These are phyloP conservation scores for Dromaius novaehollandiae DNA, from an alignment of 2,113 vertebrate species.

Conservation along the genomic window DNA sequence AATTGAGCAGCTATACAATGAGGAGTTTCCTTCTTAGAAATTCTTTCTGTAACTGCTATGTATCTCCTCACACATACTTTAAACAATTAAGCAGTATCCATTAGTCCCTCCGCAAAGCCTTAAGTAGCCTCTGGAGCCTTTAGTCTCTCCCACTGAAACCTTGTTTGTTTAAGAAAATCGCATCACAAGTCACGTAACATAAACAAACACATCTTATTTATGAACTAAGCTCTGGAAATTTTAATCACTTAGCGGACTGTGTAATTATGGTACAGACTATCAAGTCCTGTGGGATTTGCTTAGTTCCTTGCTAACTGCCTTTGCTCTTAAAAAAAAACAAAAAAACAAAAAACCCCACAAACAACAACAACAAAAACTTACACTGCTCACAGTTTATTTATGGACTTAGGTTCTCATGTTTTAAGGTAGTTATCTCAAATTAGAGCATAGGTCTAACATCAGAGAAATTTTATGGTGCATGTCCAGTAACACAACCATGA, in stretches of 20 bases:
- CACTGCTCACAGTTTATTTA: not conserved
- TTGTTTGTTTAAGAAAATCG: slow-evolving; percentile 34
- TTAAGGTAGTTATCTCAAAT: slow-evolving; percentile 21
- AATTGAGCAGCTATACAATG: not conserved
- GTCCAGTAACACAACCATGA: not conserved
- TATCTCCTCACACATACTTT: not conserved
- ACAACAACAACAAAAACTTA: no score
- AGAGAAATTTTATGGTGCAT: not conserved
- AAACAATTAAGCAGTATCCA: slow-evolving; percentile 2
- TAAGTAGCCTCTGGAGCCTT: slow-evolving; percentile 8
- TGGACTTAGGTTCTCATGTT: not conserved
- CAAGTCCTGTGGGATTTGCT: not conserved
- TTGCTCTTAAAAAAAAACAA: not conserved
- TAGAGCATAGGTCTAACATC: not conserved
- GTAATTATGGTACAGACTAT: not conserved
- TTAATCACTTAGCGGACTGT: not conserved
- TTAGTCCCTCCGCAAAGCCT: slow-evolving; percentile 21
- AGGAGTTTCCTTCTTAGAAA: not conserved
- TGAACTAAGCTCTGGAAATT: not conserved
- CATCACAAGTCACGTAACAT: not conserved
- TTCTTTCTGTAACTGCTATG: not conserved
- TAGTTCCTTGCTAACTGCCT: not conserved
- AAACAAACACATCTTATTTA: slow-evolving; percentile 11
- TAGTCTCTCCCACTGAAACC: not conserved
- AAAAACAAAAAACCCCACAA: no score